These are phyloP conservation scores for Notospermus geniculatus DNA, from an alignment of 1,140 invertebrate species.

Conservation along the genomic window DNA sequence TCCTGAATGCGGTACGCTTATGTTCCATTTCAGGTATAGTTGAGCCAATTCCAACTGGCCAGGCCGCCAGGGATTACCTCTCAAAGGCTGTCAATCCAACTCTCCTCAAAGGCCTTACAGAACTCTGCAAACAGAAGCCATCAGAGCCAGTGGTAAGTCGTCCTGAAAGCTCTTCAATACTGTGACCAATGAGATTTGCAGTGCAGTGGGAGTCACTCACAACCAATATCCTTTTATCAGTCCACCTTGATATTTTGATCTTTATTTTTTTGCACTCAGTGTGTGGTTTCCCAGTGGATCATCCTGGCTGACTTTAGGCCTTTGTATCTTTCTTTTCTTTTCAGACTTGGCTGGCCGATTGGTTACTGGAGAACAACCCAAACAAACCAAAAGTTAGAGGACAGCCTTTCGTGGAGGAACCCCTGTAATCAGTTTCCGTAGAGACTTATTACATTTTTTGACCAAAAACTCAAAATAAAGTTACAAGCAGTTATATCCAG, in stretches of 20 bases:
- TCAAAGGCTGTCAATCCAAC: constrained; percentile 65
- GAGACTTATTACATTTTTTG: too few relatives aligned
- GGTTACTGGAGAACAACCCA: constrained; percentile 72
- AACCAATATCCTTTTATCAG: too few relatives aligned
- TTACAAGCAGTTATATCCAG: too few relatives aligned
- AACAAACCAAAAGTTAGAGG: constrained; percentile 62
- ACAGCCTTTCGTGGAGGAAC: constrained; percentile 31
- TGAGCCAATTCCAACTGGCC: constrained; percentile 51
- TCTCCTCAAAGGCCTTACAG: constrained; percentile 66
- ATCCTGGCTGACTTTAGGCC: too few relatives aligned
- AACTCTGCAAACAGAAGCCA: constrained; percentile 70
- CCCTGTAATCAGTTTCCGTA: constrained; percentile 15
- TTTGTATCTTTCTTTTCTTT: constrained; percentile 16
- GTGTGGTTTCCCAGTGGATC: too few relatives aligned
- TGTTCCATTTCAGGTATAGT: constrained; percentile 50
- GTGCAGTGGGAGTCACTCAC: too few relatives aligned
- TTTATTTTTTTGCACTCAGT: too few relatives aligned
- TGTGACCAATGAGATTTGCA: too few relatives aligned
- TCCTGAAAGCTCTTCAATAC: too few relatives aligned
- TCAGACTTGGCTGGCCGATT: constrained; percentile 72
- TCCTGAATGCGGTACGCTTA: too few relatives aligned
- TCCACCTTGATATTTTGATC: too few relatives aligned
- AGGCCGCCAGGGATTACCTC: constrained; percentile 67
- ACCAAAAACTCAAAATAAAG: too few relatives aligned
- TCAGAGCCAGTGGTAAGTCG: constrained; percentile 65